phyloP scores from a whole-genome alignment of 2,113 vertebrate species.

The Pao palembangensis region DNA sequence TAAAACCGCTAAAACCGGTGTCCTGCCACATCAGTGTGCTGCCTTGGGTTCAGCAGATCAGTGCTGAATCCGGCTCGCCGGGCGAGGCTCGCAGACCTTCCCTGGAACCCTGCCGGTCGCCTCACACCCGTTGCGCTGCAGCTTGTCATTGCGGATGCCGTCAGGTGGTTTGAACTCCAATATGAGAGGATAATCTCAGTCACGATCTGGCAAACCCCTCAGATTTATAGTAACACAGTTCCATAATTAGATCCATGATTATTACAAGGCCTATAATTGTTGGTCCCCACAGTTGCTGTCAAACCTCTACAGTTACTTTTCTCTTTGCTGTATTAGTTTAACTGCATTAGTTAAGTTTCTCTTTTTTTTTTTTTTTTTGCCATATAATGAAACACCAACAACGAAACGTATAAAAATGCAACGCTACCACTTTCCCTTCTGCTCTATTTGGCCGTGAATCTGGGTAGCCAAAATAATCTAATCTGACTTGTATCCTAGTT shows the following conservation, averaged over 20 bases:
- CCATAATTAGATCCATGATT: constrained; percentile 70
- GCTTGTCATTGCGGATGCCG: constrained; percentile 64
- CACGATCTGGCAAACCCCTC: constrained; percentile 29
- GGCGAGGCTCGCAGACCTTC: constrained; percentile 55
- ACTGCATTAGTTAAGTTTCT: no score
- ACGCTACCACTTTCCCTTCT: constrained; percentile 13
- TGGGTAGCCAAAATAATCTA: constrained; percentile 42
- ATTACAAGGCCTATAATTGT: constrained; percentile 68
- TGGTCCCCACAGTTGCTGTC: constrained; percentile 36
- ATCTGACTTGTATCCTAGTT: constrained; percentile 6
- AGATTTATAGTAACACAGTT: constrained; percentile 72
- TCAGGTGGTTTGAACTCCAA: constrained; percentile 22
- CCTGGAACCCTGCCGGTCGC: constrained; percentile 62
- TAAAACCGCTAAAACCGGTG: constrained; percentile 71
- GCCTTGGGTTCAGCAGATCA: constrained; percentile 62
- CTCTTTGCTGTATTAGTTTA: constrained; percentile 1
- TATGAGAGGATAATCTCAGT: constrained; percentile 53
- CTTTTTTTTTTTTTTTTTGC: constrained; percentile 19
- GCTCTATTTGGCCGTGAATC: constrained; percentile 16
- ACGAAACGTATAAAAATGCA: constrained; percentile 1
- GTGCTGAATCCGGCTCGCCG: constrained; percentile 36
- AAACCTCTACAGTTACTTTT: constrained; percentile 37
- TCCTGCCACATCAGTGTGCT: constrained; percentile 70
- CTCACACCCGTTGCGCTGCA: constrained; percentile 37
- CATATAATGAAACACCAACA: constrained; percentile 12